Evolutionary conservation across 2,797 vertebrate species (phyloP), one percentile per base, ranked within the genome.

Genomic region (Sternotherus odoratus): DNA sequence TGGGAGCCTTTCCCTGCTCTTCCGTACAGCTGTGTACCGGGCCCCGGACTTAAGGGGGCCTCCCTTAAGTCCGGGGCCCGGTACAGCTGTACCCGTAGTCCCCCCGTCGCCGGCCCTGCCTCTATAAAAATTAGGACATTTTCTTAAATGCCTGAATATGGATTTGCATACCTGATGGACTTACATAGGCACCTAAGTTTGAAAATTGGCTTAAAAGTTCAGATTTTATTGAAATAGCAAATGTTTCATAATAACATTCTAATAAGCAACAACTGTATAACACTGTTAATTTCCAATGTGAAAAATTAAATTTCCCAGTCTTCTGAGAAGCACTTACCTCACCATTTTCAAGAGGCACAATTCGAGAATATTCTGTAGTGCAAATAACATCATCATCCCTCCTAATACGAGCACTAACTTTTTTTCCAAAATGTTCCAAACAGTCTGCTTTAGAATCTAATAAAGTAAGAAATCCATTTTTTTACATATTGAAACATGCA

Each of bases 311-410:
- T 13, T 72, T 82, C 79, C 66, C 11, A 16, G 9, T 17, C 48
- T 66, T 51, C 60, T 33, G 6, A 50, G 53, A 66, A 53, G 23
- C 43, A 96, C 97, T 97, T 93, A 99, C 99, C 98, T 99, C 99
- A 91, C 99, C 99, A 0, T 99, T 99, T 98, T 99, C 99, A 94
- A 99, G 96, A 69, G 99, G 99, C 30, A 99, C 97, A 39, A 99
- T 98, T 24, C 98, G 98, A 2, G 99, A 99, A 96, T 99, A 99
- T 36, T 99, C 99, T 1, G 99, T 99, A 79, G 98, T 98, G 95
- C 99, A 99, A 94, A 99, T 95, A 86, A 99, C 98, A 89, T 99
- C 99, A 0, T 98, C 97, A n/a, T 99, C 99, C 8, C 82, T 92
- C 36, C 95, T 91, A 89, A 99, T 66, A 0, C 98, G 98, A 82